Percentiles rank a stretch among this genome's conserved stretches.
Evolutionary conservation across 2,888 invertebrate species (phyloP).

Genomic region (Griposia aprilina): DNA sequence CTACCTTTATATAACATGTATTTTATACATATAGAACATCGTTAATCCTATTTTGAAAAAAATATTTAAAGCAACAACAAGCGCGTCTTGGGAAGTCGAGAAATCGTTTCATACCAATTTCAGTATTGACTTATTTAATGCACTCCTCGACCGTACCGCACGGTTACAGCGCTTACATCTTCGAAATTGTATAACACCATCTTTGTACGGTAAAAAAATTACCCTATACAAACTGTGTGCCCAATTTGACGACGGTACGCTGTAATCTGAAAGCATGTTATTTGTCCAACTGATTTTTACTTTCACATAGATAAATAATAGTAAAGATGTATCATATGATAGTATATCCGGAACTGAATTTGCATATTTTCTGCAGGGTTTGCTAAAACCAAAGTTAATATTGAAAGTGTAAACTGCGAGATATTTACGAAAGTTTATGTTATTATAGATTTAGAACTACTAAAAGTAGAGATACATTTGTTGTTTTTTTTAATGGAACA

Average conservation of each 20-base stretch:
- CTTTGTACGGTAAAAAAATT: not conserved
- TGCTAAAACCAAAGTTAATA: conserved; percentile 3
- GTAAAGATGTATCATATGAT: conserved; percentile 5
- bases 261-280: not conserved
- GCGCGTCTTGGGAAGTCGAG: not conserved
- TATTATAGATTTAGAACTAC: too few relatives aligned
- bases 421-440: conserved; percentile 10
- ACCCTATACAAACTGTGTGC: conserved; percentile 13
- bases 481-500: not conserved
- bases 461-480: not conserved
- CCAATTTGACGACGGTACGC: not conserved
- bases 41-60: not conserved
- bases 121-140: not conserved
- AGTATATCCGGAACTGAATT: conserved; percentile 5
- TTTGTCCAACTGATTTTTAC: not conserved
- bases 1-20: not conserved
- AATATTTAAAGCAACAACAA: not conserved
- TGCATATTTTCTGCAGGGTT: conserved; percentile 5
- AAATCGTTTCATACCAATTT: not conserved
- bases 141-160: too few relatives aligned
- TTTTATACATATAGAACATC: not conserved
- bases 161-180: not conserved
- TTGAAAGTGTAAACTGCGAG: not conserved
- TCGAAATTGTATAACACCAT: conserved; percentile 4
- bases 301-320: conserved; percentile 2